Base-by-base conservation (phyloP, 2,113 vertebrate genomes). In the Oceanites oceanicus region DNA sequence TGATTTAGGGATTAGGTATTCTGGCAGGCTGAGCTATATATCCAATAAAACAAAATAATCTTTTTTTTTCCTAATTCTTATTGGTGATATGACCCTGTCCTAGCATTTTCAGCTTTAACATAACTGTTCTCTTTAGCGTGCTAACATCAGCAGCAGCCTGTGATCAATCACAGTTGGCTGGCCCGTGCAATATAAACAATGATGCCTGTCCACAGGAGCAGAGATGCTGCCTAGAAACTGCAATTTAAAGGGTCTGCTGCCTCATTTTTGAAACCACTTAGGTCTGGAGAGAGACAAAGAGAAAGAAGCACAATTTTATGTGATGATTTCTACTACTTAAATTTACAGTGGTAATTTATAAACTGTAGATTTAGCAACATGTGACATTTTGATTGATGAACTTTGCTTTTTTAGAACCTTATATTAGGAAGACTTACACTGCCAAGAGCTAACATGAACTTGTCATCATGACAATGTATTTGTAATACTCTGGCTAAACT, bases 211-310 rank as follows among this genome's bases (percentile, higher is more conserved):
- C 68, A 68, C 32, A 72, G 59, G 58, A 94, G 81, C 47, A 44
- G 42, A 68, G 47, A 93, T 75, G 73, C n/a, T 66, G 61, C 84
- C 86, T 71, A 36, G n/a, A 49, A 94, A 86, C 45, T 15, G 36
- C 71, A 50, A 40, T 63, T 88, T 75, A 32, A 92, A 91, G 29
- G 74, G 21, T 10, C 44, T 67, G 34, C 9, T 82, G 36, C 47
- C 38, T 67, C 88, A 66, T 62, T 93, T 95, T 78, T 95, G 23
- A 90, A 95, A 91, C 25, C 65, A n/a, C 18, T 90, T 44, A 75
- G 27, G 68, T 85, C 66, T 83, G 45, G 59, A 80, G 73, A 81
- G 40, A 73, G 34, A 90, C 38, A 67, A 86, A 90, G 76, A 77
- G 67, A 91, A 83, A 62, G 26, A 7, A 47, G 38, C 36, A 82